Evolutionary conservation across 2,113 vertebrate genomes (phyloP), one percentile per base, ranked within the genome.

Genomic region (Oryzias woworae): DNA sequence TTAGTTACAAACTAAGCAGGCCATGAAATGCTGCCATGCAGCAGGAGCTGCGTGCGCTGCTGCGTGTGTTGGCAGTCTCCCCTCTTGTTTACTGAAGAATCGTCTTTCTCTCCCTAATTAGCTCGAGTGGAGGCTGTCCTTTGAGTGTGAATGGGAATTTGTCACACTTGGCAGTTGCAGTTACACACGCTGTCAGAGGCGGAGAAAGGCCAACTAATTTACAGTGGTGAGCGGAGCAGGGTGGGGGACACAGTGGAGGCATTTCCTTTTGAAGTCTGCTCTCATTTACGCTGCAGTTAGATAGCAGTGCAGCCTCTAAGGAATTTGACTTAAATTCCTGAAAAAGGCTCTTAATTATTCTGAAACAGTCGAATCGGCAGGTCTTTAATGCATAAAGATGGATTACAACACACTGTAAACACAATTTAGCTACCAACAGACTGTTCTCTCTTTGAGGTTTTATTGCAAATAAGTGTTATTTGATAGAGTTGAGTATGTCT

Each of bases 111-210:
- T 68, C 42, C 67, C 43, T 67, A 73, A 87, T 78, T 75, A 73
- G 65, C 53, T 75, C 54, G 50, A 68, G 72, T 68, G 58, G 57
- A 24, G 69, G 24, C 72, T 45, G 73, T 59, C 62, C 53, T 66
- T 83, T 42, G 62, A 65, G 31, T 56, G 53, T 85, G 55, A 83
- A 85, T 75, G 16, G 71, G 43, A 68, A 73, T 85, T 45, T 69
- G 83, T 85, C 83, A 79, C 70, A 71, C 80, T 77, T 78, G 79
- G 69, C 71, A 55, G 66, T 72, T 62, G 49, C 50, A 49, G 81
- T 89, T 81, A 69, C 71, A 71, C 74, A 62, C 64, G 12, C 78
- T 73, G 81, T 86, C 79, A 54, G 76, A 64, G 53, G 41, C 49
- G 46, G 66, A 80, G 77, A 80, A 64, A 57, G 71, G 62, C 67